Base-by-base conservation (phyloP, 2,888 invertebrate species). In the Trichogramma dendrolimi region DNA sequence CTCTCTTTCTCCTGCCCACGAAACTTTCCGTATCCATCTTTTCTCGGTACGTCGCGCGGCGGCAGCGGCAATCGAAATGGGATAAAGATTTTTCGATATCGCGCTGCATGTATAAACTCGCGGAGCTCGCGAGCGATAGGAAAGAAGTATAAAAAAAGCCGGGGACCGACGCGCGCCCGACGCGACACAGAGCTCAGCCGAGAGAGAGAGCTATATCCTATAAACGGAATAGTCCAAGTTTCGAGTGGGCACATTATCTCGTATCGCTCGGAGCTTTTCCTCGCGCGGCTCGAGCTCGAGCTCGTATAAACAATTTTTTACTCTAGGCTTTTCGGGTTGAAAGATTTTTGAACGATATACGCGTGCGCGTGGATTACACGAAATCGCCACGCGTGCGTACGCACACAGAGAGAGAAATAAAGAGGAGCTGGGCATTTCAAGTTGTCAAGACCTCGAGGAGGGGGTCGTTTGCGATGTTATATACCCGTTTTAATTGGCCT, bases 21-120 rank as follows among this genome's bases (percentile, higher is more conserved):
- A 73, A 77, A 76, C 77, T 77, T 77, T 76, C 67, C 75, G 74
- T 75, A 77, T 77, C 73, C 73, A 71, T 76, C 74, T 14, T 14
- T 14, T 14, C 14, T 14, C 14, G 14, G 14, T 14, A 14, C 14
- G 14, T 14, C 14, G 14, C 14, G 14, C 14, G 2, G 14, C 2
- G n/a, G 10, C 53, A 6, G 6, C 11, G 55, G 39, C 50, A 55
- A 52, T 58, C 58, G 58, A 58, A 14, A 14, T 14, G 4, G 60
- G 55, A 60, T 60, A 51, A 60, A 51, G 55, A 55, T 55, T 55
- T 51, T 41, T 44, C 53, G 14, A 14, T 52, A 47, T 8, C 7
- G 27, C 42, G 42, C 14, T 14, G 14, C 14, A 14, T 14, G 14
- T 14, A 14, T 14, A 14, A 14, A 14, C 14, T 14, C 14, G 14